Conservation (phyloP, 1,140 invertebrate genomes). For the Papilio dardanus region DNA sequence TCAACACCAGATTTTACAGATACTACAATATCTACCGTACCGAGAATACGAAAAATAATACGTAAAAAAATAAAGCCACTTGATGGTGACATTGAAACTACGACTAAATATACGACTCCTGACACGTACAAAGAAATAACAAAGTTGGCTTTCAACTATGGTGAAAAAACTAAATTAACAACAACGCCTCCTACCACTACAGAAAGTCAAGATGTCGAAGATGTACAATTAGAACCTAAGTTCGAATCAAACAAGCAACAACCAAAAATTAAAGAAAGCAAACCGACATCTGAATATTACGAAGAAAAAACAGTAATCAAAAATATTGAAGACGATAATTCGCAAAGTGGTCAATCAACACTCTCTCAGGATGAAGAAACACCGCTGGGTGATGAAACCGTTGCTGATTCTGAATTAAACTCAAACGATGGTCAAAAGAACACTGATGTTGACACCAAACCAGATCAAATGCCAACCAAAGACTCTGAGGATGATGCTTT, state of each 20-base stretch:
- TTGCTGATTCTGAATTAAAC: background rate
- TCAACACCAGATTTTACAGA: slow-evolving; percentile 7
- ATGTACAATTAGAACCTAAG: slow-evolving; percentile 20
- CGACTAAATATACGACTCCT: background rate
- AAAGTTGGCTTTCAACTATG: slow-evolving; percentile 22
- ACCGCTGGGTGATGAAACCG: background rate
- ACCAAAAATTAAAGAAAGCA: slow-evolving; percentile 21
- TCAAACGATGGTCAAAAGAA: background rate
- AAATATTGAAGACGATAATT: background rate
- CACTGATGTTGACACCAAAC: background rate
- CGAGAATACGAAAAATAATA: slow-evolving; percentile 31
- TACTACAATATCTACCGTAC: slow-evolving; percentile 26
- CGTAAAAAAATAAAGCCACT: slow-evolving; percentile 29
- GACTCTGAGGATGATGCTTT: background rate
- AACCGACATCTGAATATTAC: background rate
- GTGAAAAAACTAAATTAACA: slow-evolving; percentile 31
- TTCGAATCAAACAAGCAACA: slow-evolving; percentile 33
- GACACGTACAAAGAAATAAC: background rate
- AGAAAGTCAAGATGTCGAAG: slow-evolving; percentile 28
- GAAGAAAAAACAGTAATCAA: background rate
- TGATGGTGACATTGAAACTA: slow-evolving; percentile 19
- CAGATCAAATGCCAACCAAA: background rate
- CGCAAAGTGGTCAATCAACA: background rate
- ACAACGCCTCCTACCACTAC: slow-evolving; percentile 11
- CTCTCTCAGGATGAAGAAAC: background rate